These are phyloP conservation scores for Cynopterus brachyotis DNA, from an alignment of 2,113 vertebrate genomes.

Conservation along the genomic window DNA sequence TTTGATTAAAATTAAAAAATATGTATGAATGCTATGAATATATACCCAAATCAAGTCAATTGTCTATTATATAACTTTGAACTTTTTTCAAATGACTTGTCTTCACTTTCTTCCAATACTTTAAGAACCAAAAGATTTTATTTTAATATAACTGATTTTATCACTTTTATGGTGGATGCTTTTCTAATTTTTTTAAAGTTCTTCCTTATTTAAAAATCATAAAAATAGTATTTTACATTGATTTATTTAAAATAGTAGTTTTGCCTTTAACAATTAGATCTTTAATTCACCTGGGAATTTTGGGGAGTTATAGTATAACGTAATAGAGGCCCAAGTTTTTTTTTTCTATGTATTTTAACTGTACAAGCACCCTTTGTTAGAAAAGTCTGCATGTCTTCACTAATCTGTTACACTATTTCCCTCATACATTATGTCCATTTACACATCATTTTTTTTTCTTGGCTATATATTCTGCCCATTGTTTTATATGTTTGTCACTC, in stretches of 20 bases:
- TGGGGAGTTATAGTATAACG: not conserved
- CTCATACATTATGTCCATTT: not conserved
- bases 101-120: not conserved
- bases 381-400: not conserved
- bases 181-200: not conserved
- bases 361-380: not conserved
- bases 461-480: not conserved
- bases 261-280: not conserved
- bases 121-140: not conserved
- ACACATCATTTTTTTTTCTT: not conserved
- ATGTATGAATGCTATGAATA: not conserved
- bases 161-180: not conserved
- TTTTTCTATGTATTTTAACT: not conserved
- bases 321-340: not conserved
- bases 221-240: not conserved
- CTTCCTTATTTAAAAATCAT: slow-evolving; percentile 6
- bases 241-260: not conserved
- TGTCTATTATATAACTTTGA: not conserved
- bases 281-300: not conserved
- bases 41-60: not conserved
- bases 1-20: not conserved
- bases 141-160: not conserved
- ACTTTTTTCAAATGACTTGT: not conserved
- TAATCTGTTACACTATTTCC: not conserved
- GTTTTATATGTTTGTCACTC: not conserved